phyloP scores from a whole-genome alignment of 1,140 invertebrate species.

The Papilio glaucus region DNA sequence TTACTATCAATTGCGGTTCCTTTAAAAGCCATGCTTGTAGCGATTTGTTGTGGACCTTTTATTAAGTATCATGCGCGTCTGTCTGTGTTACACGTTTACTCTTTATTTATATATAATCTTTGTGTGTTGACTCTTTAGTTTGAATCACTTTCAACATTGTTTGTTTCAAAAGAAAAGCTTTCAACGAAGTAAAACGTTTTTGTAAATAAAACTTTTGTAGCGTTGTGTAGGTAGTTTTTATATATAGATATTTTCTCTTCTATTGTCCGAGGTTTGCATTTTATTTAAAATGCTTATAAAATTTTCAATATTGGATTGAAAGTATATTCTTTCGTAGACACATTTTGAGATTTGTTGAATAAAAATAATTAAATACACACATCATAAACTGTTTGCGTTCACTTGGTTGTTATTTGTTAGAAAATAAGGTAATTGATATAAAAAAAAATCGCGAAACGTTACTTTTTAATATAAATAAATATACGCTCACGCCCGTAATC shows the following conservation, averaged over 20 bases:
- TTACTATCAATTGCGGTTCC: conserved; percentile 14
- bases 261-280: conserved; percentile 11
- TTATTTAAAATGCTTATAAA: background rate
- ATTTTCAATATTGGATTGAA: background rate
- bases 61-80: background rate
- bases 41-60: conserved; percentile 13
- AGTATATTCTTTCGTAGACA: background rate
- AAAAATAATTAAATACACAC: background rate
- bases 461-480: too few species aligned
- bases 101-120: conserved; percentile 10
- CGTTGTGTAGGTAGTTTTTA: background rate
- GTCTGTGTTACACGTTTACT: conserved; percentile 1
- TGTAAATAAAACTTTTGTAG: conserved; percentile 20
- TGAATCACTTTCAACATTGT: conserved; percentile 15
- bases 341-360: background rate
- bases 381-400: too few species aligned
- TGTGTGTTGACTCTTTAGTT: conserved; percentile 3
- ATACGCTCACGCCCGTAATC: too few species aligned
- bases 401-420: too few species aligned
- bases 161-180: conserved; percentile 1
- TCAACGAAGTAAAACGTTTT: conserved; percentile 23
- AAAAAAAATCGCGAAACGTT: too few species aligned
- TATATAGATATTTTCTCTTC: background rate
- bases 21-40: conserved; percentile 14
- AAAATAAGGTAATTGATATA: too few species aligned